phyloP scores from a whole-genome alignment of 2,797 vertebrate genomes.

The Alfaro cultratus region DNA sequence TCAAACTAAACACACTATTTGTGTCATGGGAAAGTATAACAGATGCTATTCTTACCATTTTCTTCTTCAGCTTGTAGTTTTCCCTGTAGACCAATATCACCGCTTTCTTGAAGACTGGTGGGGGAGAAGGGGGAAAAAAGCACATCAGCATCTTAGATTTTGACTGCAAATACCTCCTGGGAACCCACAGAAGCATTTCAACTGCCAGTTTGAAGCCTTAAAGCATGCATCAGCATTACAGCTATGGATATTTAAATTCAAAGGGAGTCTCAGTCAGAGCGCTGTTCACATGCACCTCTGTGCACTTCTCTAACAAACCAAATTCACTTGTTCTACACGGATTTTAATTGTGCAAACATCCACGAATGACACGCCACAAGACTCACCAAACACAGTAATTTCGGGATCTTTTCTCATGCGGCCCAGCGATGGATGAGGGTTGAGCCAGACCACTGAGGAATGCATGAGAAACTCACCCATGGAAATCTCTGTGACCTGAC shows the following conservation, averaged over 20 bases:
- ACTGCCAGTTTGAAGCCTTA: conserved; percentile 52
- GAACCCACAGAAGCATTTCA: conserved; percentile 56
- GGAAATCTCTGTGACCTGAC: conserved; percentile 95
- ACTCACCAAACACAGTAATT: conserved; percentile 94
- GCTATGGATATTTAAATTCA: conserved; percentile 47
- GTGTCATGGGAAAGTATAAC: conserved; percentile 8
- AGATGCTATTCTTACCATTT: conserved; percentile 84
- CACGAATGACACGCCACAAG: background rate
- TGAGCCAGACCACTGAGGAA: conserved; percentile 92
- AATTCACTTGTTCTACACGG: background rate
- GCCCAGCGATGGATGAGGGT: conserved; percentile 90
- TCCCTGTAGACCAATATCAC: conserved; percentile 96
- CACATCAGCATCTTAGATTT: conserved; percentile 61
- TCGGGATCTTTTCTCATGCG: conserved; percentile 95
- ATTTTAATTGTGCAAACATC: conserved; percentile 17
- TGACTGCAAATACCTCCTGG: conserved; percentile 53
- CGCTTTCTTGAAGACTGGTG: conserved; percentile 95
- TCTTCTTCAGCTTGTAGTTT: conserved; percentile 95
- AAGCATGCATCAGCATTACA: conserved; percentile 49
- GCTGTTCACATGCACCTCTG: conserved; percentile 13
- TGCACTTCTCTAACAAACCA: conserved; percentile 16
- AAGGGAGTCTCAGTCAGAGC: conserved; percentile 12
- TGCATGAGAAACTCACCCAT: conserved; percentile 99
- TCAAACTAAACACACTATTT: conserved; percentile 12
- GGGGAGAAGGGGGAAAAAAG: conserved; percentile 29